These are phyloP conservation scores for Xiphydria camelus DNA, from an alignment of 2,888 invertebrate genomes.

Conservation along the genomic window DNA sequence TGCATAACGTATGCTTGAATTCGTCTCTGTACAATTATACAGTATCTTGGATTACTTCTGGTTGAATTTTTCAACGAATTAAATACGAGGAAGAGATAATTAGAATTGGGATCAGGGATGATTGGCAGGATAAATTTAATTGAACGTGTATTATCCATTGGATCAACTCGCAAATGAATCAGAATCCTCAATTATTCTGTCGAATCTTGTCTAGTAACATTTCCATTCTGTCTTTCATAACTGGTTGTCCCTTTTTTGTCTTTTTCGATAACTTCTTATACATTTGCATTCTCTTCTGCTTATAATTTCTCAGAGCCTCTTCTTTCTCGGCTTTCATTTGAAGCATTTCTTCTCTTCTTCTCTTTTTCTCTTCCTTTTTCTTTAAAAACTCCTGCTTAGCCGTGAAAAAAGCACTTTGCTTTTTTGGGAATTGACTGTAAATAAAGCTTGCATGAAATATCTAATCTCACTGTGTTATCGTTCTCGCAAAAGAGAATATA, in stretches of 20 bases:
- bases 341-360: conserved; percentile 59
- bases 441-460: no score
- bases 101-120: no score
- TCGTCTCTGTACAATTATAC: no score
- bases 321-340: conserved; percentile 64
- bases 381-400: conserved; percentile 63
- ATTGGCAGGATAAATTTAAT: no score
- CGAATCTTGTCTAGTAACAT: conserved; percentile 78
- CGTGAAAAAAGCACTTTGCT: conserved; percentile 59
- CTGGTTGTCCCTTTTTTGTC: conserved; percentile 81
- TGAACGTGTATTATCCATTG: no score
- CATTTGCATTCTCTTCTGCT: conserved; percentile 70
- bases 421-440: conserved; percentile 24
- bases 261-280: conserved; percentile 75
- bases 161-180: no score
- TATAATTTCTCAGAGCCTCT: conserved; percentile 69
- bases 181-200: conserved; percentile 44
- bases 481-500: neutral
- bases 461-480: no score
- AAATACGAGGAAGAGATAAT: no score
- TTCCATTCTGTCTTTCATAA: conserved; percentile 82
- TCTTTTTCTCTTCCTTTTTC: conserved; percentile 63
- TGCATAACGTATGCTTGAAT: no score
- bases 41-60: no score
- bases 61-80: no score